Evolutionary conservation across 1,140 invertebrate genomes (phyloP).

Genomic region (Cecropterus lyciades): DNA sequence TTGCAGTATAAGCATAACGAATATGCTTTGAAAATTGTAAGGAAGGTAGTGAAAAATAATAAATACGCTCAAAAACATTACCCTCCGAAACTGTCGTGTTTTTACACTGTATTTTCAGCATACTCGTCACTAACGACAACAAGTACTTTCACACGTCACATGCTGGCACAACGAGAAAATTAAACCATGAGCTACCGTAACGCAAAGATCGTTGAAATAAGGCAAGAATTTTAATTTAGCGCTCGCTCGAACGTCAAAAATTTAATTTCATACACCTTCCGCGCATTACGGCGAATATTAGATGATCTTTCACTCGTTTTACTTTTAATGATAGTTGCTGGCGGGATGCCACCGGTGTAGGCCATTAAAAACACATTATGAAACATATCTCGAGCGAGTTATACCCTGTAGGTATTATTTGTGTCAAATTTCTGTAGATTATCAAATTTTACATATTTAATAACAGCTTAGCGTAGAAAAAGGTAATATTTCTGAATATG

Average conservation of each 20-base stretch:
- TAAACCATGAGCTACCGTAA: not conserved
- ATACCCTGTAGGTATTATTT: not conserved
- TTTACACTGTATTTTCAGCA: too few species aligned
- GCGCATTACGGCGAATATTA: not conserved
- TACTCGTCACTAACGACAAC: too few species aligned
- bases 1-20: too few species aligned
- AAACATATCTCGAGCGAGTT: slow-evolving; percentile 9
- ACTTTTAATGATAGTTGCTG: slow-evolving; percentile 8
- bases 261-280: slow-evolving; percentile 19
- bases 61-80: too few species aligned
- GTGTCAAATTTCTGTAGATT: not conserved
- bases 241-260: slow-evolving; percentile 11
- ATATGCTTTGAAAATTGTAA: too few species aligned
- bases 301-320: slow-evolving; percentile 14
- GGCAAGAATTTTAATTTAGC: slow-evolving; percentile 7
- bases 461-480: not conserved
- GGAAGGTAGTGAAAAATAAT: too few species aligned
- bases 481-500: too few species aligned
- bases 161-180: not conserved
- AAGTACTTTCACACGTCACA: too few species aligned
- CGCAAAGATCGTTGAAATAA: not conserved
- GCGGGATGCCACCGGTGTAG: slow-evolving; percentile 1
- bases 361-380: slow-evolving; percentile 23
- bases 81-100: too few species aligned
- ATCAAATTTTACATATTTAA: not conserved